Evolutionary conservation across 2,113 vertebrate species (phyloP).

Genomic region (Petrocephalus microphthalmus): DNA sequence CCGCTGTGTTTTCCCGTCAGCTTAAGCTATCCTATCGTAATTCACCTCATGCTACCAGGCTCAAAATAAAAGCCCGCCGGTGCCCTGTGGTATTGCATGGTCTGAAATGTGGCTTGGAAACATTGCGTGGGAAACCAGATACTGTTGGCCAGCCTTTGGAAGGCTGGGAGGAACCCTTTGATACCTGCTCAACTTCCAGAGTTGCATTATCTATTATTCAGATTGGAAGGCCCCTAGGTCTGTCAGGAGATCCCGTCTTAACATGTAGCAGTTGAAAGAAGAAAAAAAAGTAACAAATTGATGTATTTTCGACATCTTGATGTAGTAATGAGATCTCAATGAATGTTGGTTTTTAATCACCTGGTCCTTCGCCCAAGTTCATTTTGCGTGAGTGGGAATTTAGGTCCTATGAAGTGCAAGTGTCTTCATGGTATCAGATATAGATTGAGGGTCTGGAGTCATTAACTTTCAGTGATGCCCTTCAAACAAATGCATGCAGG

Average conservation of each 20-base stretch:
- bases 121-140: neutral
- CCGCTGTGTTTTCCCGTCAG: neutral
- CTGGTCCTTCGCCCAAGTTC: neutral
- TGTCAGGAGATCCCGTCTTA: neutral
- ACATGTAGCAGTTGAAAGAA: neutral
- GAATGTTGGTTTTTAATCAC: neutral
- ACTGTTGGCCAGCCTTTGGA: neutral
- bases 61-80: neutral
- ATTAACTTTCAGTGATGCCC: neutral
- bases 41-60: neutral
- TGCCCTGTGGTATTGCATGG: neutral
- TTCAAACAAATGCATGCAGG: neutral
- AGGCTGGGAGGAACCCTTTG: neutral
- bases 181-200: conserved; percentile 1
- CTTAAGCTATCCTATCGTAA: neutral
- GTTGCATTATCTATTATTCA: conserved; percentile 18
- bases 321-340: neutral
- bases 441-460: neutral
- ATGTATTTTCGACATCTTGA: neutral
- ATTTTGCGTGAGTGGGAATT: neutral
- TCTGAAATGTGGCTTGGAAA: neutral
- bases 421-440: neutral
- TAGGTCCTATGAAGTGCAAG: neutral
- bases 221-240: neutral
- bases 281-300: neutral